Evolutionary conservation across 2,888 invertebrate species (phyloP).

Genomic region (Drosophila longiperda): DNA sequence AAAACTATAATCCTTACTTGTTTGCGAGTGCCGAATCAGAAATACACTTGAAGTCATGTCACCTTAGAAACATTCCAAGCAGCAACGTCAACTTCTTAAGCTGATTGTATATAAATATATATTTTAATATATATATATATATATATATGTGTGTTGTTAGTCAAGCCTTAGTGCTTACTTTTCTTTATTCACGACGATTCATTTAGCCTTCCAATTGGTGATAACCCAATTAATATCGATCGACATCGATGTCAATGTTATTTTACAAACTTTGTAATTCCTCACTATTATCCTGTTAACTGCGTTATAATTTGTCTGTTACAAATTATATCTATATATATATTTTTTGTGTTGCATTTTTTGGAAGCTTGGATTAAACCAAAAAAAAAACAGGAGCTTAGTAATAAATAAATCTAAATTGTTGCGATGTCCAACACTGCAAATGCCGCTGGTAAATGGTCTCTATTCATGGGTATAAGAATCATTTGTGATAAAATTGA

Average conservation of each 20-base stretch:
- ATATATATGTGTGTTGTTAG: too few species aligned
- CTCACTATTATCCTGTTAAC: too few species aligned
- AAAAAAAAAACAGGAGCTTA: background rate
- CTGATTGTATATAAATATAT: background rate
- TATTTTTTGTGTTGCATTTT: too few species aligned
- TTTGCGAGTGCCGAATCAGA: background rate
- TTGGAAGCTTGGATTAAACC: too few species aligned
- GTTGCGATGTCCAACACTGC: background rate
- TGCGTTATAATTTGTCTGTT: too few species aligned
- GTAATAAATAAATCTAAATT: background rate
- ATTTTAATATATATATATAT: too few species aligned
- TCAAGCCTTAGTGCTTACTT: background rate
- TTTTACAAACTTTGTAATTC: background rate
- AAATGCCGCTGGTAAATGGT: background rate
- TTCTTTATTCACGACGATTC: background rate
- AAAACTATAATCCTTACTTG: constrained; percentile 3
- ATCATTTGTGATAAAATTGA: background rate
- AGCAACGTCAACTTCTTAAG: background rate
- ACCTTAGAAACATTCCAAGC: background rate
- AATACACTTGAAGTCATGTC: background rate
- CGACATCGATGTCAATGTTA: background rate
- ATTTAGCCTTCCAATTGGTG: background rate
- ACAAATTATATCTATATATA: background rate
- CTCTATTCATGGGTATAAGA: background rate
- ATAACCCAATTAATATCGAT: too few species aligned